Percentiles rank a stretch among this genome's conserved stretches.
Conservation (phyloP, 92 coral and sea anemone genomes). For the Umimayanthus kanabou region DNA sequence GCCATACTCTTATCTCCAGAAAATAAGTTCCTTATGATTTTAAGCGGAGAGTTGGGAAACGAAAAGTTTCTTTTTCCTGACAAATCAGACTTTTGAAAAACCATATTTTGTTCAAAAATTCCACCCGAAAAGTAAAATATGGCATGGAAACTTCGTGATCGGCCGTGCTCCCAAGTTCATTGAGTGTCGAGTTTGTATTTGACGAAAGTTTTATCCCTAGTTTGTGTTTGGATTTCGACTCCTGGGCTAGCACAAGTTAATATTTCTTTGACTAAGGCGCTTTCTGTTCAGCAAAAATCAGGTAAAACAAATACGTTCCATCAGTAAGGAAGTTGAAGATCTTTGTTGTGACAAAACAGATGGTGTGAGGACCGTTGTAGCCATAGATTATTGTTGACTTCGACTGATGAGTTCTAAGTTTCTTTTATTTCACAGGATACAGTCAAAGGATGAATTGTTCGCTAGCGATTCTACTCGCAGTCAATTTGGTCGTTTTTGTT, state of each 20-base stretch:
- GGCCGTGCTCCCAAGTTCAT: background rate
- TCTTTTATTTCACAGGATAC: conserved; percentile 8
- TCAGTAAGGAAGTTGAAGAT: background rate
- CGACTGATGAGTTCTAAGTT: background rate
- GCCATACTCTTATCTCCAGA: background rate
- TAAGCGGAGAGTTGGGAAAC: background rate
- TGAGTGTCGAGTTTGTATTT: background rate
- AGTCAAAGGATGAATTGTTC: background rate
- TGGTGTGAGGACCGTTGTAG: background rate
- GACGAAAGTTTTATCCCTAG: background rate
- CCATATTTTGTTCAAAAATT: background rate
- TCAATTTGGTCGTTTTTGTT: background rate
- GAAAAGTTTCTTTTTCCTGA: background rate
- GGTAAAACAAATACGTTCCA: background rate
- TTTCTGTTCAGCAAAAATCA: background rate
- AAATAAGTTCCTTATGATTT: background rate
- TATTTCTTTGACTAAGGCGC: background rate
- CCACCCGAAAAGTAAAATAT: background rate
- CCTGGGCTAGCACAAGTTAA: background rate
- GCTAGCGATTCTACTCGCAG: background rate
- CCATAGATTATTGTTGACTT: background rate
- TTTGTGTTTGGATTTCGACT: background rate
- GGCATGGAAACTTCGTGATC: background rate
- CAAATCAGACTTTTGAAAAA: background rate
- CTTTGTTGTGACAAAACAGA: background rate